Base-by-base conservation (phyloP, 1,140 invertebrate species). In the Leptinotarsa texana region DNA sequence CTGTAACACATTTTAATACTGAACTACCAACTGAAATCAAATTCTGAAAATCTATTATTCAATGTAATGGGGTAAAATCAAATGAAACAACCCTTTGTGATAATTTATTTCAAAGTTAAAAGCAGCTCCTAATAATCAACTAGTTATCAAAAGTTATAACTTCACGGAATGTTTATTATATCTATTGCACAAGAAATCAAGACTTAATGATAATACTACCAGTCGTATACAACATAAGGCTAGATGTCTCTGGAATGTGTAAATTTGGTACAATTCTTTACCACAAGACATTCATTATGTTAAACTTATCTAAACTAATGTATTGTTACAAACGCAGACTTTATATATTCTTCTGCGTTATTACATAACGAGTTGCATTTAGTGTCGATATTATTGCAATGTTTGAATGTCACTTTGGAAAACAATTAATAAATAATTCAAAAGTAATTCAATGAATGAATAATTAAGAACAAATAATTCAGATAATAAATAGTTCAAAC, bases 171-270 rank as follows among this genome's bases (percentile, higher is more conserved):
- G 24, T 65, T 48, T 65, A 33, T 67, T 76, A 73, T 42, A 42
- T 42, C 79, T 83, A 83, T 83, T 83, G 82, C 82, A 83, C 82
- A 78, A 76, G 71, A 73, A 78, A 74, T 73, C 33, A 24, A n/a
- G 57, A 57, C 13, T 63, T n/a, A 61, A 47, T 42, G 33, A 73
- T 68, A 75, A 48, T 72, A 69, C 78, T 80, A 82, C 81, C 77
- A 80, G 78, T 83, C 81, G 81, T 81, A 82, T 83, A 83, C 80
- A 72, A 79, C 73, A 75, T 81, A 82, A 82, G 81, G 80, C 81
- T 82, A 81, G 74, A 78, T 79, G 69, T 78, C 69, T 80, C 69
- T 51, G 77, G 78, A 80, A 79, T 80, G 77, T 80, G 75, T 72
- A 78, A 74, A 71, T 51, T 63, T 75, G 66, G 70, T 73, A 76